phyloP scores from a whole-genome alignment of 2,113 vertebrate species.

The Perca schrenkii region DNA sequence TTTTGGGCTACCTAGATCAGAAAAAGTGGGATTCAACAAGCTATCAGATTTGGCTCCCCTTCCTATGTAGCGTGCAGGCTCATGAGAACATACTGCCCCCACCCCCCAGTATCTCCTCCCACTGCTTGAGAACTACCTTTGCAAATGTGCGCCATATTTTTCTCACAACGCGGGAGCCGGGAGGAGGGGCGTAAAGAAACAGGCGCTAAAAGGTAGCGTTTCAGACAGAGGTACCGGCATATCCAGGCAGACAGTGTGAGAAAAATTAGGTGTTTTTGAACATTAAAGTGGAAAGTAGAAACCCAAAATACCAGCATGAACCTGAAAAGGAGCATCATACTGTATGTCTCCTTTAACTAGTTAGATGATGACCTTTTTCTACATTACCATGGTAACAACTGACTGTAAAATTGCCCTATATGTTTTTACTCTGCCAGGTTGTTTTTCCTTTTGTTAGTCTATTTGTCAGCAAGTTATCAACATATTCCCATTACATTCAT shows the following conservation, averaged over 20 bases:
- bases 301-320: no score
- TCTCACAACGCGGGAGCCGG: neutral
- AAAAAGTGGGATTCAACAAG: no score
- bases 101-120: no score
- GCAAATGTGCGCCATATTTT: neutral
- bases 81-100: no score
- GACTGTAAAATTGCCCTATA: neutral
- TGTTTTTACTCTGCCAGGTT: neutral
- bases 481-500: neutral
- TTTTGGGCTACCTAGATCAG: no score
- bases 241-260: neutral
- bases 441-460: neutral
- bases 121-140: neutral
- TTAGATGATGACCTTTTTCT: neutral
- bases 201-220: neutral
- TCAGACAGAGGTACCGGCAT: neutral
- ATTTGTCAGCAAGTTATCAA: neutral
- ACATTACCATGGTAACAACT: neutral
- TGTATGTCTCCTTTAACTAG: neutral
- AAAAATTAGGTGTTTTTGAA: neutral
- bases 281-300: neutral
- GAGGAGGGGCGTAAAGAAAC: neutral
- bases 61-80: no score
- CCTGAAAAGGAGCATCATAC: no score
- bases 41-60: no score